Evolutionary conservation across 2,888 invertebrate species (phyloP).

Genomic region (Punctoribates punctum): DNA sequence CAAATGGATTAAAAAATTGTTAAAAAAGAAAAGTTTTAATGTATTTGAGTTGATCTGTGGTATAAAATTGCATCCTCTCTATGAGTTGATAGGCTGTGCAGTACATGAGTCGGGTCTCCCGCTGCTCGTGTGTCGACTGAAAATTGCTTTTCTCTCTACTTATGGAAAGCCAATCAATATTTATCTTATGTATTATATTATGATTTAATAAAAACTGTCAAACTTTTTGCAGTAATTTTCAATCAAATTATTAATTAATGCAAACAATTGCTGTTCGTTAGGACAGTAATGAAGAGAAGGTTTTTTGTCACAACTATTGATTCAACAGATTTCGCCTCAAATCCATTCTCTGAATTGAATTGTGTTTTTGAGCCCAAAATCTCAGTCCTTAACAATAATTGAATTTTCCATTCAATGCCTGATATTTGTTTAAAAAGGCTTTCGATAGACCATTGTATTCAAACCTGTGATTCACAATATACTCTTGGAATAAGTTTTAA

Average conservation of each 20-base stretch:
- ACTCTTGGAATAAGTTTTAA: not conserved
- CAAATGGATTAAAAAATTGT: constrained; percentile 29
- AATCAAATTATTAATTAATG: constrained; percentile 2
- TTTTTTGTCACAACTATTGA: no score
- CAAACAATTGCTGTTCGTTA: not conserved
- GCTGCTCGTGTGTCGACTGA: constrained; percentile 1
- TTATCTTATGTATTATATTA: constrained; percentile 21
- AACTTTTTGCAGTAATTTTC: not conserved
- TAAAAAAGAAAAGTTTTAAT: not conserved
- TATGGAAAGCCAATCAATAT: constrained; percentile 14
- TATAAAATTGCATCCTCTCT: constrained; percentile 15
- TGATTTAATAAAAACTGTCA: constrained; percentile 3
- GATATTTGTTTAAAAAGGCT: no score
- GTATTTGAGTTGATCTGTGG: constrained; percentile 4
- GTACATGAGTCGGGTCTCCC: constrained; percentile 6
- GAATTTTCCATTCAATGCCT: no score
- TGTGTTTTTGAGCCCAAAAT: no score
- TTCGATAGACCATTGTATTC: no score
- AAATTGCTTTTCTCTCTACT: constrained; percentile 13
- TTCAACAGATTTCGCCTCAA: no score
- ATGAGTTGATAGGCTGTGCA: not conserved
- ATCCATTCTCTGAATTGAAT: no score
- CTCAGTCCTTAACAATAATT: no score
- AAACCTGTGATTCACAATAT: no score
- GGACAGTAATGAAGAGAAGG: no score